A percentile compares a stretch with the other conserved stretches of the same genome.
phyloP scores from a whole-genome alignment of 2,888 invertebrate genomes.

The Baronia brevicornis region DNA sequence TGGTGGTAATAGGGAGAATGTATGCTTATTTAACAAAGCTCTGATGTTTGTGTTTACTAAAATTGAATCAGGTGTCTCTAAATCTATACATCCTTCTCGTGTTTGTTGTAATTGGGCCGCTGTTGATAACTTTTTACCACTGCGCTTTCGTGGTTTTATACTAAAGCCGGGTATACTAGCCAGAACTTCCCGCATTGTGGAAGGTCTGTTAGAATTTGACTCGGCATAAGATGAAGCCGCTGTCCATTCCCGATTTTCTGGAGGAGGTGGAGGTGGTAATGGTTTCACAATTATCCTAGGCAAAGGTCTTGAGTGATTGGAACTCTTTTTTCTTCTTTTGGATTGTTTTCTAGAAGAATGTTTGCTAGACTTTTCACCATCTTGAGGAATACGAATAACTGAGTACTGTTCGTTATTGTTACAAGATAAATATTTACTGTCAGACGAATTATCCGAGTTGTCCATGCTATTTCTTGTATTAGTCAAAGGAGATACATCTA shows the following conservation, averaged over 20 bases:
- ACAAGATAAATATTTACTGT: slow-evolving; percentile 53
- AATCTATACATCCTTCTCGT: slow-evolving; percentile 94
- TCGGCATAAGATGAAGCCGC: slow-evolving; percentile 59
- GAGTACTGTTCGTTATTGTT: slow-evolving; percentile 62
- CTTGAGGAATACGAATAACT: slow-evolving; percentile 64
- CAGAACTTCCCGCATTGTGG: slow-evolving; percentile 91
- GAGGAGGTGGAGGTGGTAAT: slow-evolving; percentile 79
- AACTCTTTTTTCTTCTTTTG: slow-evolving; percentile 87
- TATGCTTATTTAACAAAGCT: slow-evolving; percentile 92
- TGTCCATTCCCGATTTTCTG: slow-evolving; percentile 65
- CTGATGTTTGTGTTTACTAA: slow-evolving; percentile 94
- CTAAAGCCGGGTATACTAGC: slow-evolving; percentile 94
- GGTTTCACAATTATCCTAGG: slow-evolving; percentile 90
- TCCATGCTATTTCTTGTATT: slow-evolving; percentile 50
- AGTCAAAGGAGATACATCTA: slow-evolving; percentile 51
- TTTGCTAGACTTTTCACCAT: slow-evolving; percentile 79
- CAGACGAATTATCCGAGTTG: slow-evolving; percentile 54
- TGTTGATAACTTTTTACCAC: slow-evolving; percentile 89
- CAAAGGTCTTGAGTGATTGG: slow-evolving; percentile 77
- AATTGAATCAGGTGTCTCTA: slow-evolving; percentile 97
- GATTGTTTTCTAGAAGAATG: slow-evolving; percentile 83
- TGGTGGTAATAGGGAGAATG: slow-evolving; percentile 90
- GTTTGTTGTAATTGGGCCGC: slow-evolving; percentile 95
- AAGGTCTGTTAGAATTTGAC: slow-evolving; percentile 61
- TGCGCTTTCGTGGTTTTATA: slow-evolving; percentile 85